Percentiles rank a stretch among this genome's conserved stretches.
phyloP scores from a whole-genome alignment of 2,113 vertebrate species.

The Thermophis baileyi region DNA sequence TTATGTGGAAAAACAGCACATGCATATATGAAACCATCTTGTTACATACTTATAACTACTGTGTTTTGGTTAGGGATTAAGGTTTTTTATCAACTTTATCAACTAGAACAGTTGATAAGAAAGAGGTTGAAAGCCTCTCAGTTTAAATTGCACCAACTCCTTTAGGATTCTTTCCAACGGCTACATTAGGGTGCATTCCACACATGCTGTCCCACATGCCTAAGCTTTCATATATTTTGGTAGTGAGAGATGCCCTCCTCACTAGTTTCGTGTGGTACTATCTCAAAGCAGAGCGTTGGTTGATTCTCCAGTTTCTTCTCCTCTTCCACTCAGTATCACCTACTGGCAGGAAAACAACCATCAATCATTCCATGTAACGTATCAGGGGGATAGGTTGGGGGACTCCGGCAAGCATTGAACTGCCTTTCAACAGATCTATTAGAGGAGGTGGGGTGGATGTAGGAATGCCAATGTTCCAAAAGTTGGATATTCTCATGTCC shows the following conservation, averaged over 20 bases:
- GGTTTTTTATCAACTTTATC: neutral
- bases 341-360: neutral
- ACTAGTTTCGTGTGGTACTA: neutral
- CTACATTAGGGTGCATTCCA: neutral
- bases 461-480: neutral
- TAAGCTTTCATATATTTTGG: neutral
- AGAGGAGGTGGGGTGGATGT: neutral
- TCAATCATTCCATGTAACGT: neutral
- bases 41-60: neutral
- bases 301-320: neutral
- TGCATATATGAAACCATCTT: neutral
- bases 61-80: conserved; percentile 37
- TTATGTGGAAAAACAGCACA: neutral
- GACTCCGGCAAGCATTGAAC: neutral
- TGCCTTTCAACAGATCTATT: neutral
- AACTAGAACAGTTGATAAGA: neutral
- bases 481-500: neutral
- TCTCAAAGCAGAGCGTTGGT: neutral
- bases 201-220: neutral
- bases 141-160: neutral
- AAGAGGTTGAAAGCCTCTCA: neutral
- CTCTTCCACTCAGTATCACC: neutral
- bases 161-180: neutral
- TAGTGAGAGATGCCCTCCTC: neutral
- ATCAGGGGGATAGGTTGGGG: neutral